Conservation (phyloP, 2,797 vertebrate genomes). For the Limnodromus scolopaceus region DNA sequence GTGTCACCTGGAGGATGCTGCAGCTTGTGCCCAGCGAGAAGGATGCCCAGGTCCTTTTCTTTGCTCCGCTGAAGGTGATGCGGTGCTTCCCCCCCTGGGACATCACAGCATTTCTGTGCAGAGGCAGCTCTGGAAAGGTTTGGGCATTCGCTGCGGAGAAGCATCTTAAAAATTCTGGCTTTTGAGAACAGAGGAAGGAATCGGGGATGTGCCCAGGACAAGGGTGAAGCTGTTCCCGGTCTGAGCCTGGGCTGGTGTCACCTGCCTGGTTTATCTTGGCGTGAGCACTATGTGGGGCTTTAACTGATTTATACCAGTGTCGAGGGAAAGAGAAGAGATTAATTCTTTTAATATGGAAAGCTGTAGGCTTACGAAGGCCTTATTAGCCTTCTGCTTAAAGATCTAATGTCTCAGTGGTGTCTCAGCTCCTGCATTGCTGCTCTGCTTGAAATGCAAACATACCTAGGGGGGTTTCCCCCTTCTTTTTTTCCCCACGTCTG, state of each 20-base stretch:
- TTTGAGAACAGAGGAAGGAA: neutral
- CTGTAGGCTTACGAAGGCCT: neutral
- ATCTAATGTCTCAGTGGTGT: fast-evolving
- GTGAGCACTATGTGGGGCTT: neutral
- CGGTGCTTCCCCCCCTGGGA: neutral
- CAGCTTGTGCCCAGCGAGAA: neutral
- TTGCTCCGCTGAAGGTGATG: neutral
- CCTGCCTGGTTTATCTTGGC: neutral
- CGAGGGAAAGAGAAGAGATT: neutral
- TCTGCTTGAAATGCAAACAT: neutral
- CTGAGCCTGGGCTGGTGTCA: neutral
- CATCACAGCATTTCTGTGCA: fast-evolving
- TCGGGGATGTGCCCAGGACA: fast-evolving
- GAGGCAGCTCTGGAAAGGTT: neutral
- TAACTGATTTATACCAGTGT: neutral
- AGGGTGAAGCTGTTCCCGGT: neutral
- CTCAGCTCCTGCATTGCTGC: neutral
- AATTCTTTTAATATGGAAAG: neutral
- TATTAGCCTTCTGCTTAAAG: neutral
- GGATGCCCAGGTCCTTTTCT: neutral
- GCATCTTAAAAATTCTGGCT: neutral
- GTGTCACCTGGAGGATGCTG: neutral
- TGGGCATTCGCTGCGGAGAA: neutral
- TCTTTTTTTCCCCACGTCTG: neutral
- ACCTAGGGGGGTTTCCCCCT: neutral